Conservation (phyloP, 1,140 invertebrate species). For the Babylonia areolata region DNA sequence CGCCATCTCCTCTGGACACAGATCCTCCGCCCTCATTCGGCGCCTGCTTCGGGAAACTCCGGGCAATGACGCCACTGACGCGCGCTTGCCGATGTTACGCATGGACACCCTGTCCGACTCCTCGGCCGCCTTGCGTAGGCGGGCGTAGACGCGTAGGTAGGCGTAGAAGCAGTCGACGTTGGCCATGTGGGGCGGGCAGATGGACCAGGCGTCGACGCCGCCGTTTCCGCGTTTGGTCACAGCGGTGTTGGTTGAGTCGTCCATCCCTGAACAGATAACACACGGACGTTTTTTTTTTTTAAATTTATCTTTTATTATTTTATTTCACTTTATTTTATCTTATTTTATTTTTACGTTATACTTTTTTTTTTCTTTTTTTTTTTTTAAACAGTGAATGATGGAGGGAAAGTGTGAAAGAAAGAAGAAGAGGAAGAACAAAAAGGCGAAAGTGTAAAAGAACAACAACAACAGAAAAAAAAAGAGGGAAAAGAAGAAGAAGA, state of each 20-base stretch:
- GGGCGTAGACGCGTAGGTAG: slow-evolving; percentile 46
- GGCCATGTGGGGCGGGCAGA: slow-evolving; percentile 31
- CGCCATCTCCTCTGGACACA: slow-evolving; percentile 22
- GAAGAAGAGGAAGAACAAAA: too few relatives aligned
- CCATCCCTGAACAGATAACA: not conserved
- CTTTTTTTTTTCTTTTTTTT: too few relatives aligned
- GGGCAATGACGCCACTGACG: not conserved
- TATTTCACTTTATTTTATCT: too few relatives aligned
- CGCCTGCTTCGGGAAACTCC: not conserved
- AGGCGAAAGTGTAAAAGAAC: too few relatives aligned
- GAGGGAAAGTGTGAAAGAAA: too few relatives aligned
- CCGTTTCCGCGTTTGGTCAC: not conserved
- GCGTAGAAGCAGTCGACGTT: slow-evolving; percentile 45
- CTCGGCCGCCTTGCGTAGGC: slow-evolving; percentile 40
- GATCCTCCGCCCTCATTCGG: not conserved
- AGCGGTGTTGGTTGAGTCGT: too few relatives aligned
- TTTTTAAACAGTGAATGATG: too few relatives aligned
- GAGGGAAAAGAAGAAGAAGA: too few relatives aligned
- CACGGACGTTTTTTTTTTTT: not conserved
- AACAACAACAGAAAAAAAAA: too few relatives aligned
- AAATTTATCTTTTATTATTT: too few relatives aligned
- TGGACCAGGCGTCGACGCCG: slow-evolving; percentile 26
- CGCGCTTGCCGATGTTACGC: slow-evolving; percentile 47
- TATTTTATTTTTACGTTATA: too few relatives aligned
- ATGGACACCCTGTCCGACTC: slow-evolving; percentile 36